phyloP scores from a whole-genome alignment of 2,113 vertebrate species.

The Solea senegalensis region DNA sequence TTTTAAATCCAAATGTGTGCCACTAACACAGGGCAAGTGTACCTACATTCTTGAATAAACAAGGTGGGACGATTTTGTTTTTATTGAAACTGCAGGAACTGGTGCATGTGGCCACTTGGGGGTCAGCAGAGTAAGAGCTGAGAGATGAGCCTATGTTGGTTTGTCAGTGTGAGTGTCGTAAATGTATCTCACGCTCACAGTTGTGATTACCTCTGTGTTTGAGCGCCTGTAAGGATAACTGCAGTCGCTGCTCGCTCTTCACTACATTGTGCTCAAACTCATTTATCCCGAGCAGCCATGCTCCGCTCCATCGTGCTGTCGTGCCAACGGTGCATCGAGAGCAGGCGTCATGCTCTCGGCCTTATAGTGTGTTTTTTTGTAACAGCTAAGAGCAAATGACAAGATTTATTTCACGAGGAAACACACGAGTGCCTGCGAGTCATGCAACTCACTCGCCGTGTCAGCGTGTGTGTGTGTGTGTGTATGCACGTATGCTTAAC shows the following conservation, averaged over 20 bases:
- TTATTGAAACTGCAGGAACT: neutral
- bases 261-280: conserved; percentile 17
- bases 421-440: conserved; percentile 38
- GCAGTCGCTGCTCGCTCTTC: conserved; percentile 1
- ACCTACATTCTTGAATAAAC: neutral
- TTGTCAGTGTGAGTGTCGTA: neutral
- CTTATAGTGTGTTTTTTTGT: conserved; percentile 25
- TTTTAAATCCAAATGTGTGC: neutral
- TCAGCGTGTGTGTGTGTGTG: conserved; percentile 2
- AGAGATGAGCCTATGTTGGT: neutral
- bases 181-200: neutral
- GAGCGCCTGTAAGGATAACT: neutral
- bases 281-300: conserved; percentile 27
- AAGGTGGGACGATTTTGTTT: neutral
- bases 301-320: conserved; percentile 32
- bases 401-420: conserved; percentile 50
- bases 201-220: neutral
- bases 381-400: conserved; percentile 61
- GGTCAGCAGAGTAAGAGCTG: neutral
- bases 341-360: conserved; percentile 3
- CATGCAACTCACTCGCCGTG: conserved; percentile 24
- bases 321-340: conserved; percentile 28
- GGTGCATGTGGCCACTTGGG: neutral
- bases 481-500: neutral
- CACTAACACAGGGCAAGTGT: neutral